Evolutionary conservation across 1,140 invertebrate genomes (phyloP), one percentile per base, ranked within the genome.

Genomic region (Halyomorpha halys): DNA sequence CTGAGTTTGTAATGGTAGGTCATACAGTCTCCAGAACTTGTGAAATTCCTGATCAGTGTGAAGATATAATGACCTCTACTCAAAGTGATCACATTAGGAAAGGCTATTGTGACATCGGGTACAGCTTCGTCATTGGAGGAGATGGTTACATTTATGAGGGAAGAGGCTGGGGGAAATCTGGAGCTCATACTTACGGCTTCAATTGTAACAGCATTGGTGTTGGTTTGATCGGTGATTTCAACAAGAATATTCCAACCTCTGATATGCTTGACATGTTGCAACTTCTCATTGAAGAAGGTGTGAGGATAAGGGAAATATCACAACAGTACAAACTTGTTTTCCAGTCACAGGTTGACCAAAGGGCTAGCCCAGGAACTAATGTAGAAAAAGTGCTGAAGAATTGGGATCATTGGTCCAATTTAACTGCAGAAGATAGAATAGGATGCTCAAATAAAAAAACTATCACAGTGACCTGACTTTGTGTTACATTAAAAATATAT

Each of bases 111-210:
- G 89, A 76, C 81, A 90, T 79, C 71, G 84, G 72, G 1, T 87
- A 86, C 70, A 90, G 83, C 73, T 93, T 92, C 73, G 80, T 84
- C 15, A 78, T 90, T 9, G 90, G 89, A 2, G 85, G 85, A 14
- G 87, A 91, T 64, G 87, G 87, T 3, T 76, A 79, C 14, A 83
- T 82, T 11, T 91, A 90, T 69, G 81, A 84, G 66, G 90, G 87
- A 1, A 78, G 88, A 27, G 86, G 86, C 67, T 64, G 76, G 81
- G 44, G 27, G 27, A 74, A 71, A 3, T 73, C 83, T 0, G 89
- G 89, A 5, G 86, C 86, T 0, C 88, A 91, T 69, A 81, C 88
- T 0, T 80, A 79, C 2, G 74, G 72, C 19, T 89, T 83, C 69
- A 91, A 93, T 73, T 75, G 72, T 51, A 77, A 74, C 59, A 88